Base-by-base conservation (phyloP, 1,140 invertebrate genomes). In the Trypoxylus dichotomus region DNA sequence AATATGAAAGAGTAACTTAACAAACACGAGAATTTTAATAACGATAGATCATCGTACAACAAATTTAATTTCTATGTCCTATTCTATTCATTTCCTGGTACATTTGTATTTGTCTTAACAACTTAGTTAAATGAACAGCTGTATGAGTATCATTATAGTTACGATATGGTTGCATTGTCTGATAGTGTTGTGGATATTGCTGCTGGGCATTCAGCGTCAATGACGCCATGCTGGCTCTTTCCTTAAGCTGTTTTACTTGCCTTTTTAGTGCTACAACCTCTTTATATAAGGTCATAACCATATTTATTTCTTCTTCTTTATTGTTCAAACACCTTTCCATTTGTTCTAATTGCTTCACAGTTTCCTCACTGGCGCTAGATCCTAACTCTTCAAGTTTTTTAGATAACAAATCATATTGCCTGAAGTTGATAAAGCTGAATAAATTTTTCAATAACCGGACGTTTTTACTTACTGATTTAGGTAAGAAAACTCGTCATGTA, bases 281-380 rank as follows among this genome's bases (percentile, higher is more conserved):
- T 78, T 87, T 87, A 76, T 87, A 89, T n/a, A 90, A 81, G 68
- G 83, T 80, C 79, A 89, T 83, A 13, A 90, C 85, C 68, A 88
- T 87, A 19, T 82, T 86, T 37, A 90, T 88, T 81, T 90, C 89
- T 78, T 88, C 85, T 80, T 90, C 88, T 82, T 89, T 90, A 0
- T 79, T 82, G 24, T 79, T 83, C 2, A 90, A 81, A 73, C 87
- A 84, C 37, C 85, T 83, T 74, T 90, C 89, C 21, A 89, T 29
- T 24, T 80, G 75, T 37, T 82, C 79, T 7, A 89, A 29, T 81
- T 89, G 83, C 74, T 87, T 84, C 6, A 81, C 42, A 24, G 85
- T 58, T 7, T 82, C 77, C 37, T 83, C 80, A 47, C 85, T 43
- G 21, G 77, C 84, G 6, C 84, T 83, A 1, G 79, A 82, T 63